Evolutionary conservation across 2,888 invertebrate species (phyloP).

Genomic region (Lutraria lutraria): DNA sequence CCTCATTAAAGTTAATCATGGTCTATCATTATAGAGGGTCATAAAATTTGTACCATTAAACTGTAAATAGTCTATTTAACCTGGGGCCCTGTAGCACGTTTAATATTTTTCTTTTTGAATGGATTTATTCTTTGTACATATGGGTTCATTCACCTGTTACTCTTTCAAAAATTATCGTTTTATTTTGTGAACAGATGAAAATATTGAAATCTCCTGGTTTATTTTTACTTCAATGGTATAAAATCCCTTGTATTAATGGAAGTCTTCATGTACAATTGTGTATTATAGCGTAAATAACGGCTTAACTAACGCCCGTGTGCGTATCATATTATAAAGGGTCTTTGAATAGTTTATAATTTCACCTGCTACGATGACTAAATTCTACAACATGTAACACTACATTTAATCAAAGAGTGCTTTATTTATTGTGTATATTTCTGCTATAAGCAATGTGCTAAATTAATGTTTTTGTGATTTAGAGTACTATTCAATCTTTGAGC

Average conservation of each 20-base stretch:
- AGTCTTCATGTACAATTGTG: neutral
- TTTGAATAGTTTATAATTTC: neutral
- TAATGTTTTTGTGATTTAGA: too few relatives aligned
- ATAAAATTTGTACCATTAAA: conserved; percentile 11
- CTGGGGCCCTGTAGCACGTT: neutral
- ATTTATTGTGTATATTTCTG: neutral
- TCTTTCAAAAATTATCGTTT: conserved; percentile 3
- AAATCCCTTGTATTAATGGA: neutral
- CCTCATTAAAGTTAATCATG: conserved; percentile 20
- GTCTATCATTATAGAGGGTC: neutral
- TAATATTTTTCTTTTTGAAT: conserved; percentile 17
- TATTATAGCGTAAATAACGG: neutral
- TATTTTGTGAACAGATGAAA: neutral
- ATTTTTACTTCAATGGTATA: neutral
- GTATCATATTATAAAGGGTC: neutral
- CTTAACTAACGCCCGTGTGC: neutral
- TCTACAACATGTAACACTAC: neutral
- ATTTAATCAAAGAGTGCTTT: neutral
- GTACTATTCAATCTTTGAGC: too few relatives aligned
- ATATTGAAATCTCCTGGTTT: neutral
- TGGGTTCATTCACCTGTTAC: conserved; percentile 1
- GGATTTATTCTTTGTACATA: neutral
- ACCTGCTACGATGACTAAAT: neutral
- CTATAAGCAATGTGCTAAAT: too few relatives aligned
- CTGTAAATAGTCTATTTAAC: conserved; percentile 2